A percentile compares a stretch with the other conserved stretches of the same genome.
Conservation (phyloP, 2,113 vertebrate genomes). For the Thalassoma bifasciatum region DNA sequence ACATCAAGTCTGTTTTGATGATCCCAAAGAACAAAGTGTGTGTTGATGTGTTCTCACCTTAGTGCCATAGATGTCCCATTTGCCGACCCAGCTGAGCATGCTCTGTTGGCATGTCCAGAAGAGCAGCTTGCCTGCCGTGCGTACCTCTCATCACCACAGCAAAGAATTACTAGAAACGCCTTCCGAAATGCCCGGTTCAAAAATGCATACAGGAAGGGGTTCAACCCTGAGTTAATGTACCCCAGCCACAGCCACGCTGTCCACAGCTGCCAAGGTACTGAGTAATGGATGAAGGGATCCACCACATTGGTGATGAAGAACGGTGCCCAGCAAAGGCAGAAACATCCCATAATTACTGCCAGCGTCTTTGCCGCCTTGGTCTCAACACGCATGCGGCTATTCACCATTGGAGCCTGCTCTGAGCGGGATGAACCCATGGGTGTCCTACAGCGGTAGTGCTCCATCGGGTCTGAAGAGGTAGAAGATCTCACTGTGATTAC, state of each 20-base stretch:
- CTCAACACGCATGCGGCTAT: conserved; percentile 84
- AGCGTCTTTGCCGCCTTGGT: conserved; percentile 86
- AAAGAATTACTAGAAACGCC: conserved; percentile 85
- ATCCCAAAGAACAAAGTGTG: no score
- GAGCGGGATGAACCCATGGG: conserved; percentile 48
- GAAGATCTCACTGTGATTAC: conserved; percentile 49
- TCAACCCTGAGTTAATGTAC: conserved; percentile 86
- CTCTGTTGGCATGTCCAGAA: conserved; percentile 68
- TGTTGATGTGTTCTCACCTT: conserved; percentile 75
- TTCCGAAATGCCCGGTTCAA: conserved; percentile 86
- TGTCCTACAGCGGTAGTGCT: conserved; percentile 56
- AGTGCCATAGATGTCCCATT: conserved; percentile 85
- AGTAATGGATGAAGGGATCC: conserved; percentile 86
- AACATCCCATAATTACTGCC: conserved; percentile 86
- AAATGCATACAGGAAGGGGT: conserved; percentile 87
- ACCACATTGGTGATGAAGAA: conserved; percentile 86
- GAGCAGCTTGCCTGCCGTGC: conserved; percentile 74
- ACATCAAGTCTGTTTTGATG: no score
- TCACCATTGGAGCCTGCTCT: conserved; percentile 54
- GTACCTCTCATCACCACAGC: conserved; percentile 82
- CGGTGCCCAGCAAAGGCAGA: conserved; percentile 86
- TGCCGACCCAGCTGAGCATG: conserved; percentile 72
- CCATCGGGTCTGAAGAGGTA: conserved; percentile 65
- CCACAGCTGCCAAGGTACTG: conserved; percentile 86
- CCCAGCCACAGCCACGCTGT: conserved; percentile 87